Base-by-base conservation (phyloP, 1,140 invertebrate species). In the Cephus cinctus region DNA sequence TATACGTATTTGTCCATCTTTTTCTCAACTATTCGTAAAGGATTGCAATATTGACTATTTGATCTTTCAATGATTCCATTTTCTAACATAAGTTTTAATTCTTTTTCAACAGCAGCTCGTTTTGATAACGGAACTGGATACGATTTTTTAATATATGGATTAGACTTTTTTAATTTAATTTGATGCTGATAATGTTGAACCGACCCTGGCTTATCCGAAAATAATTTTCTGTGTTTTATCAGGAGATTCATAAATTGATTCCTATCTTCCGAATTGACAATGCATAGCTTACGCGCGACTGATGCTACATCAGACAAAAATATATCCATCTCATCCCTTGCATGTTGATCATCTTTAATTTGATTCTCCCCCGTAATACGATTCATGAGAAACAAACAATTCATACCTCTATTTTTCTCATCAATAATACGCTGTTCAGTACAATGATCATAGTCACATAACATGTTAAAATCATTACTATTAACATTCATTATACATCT, bases 181-280 rank as follows among this genome's bases (percentile, higher is more conserved):
- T 36, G 2, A 25, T 56, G 54, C 27, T 52, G 35, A 18, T 56
- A 56, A 1, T n/a, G 30, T 1, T 34, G 22, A 1, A 39, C 42
- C 1, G 41, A 39, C 4, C 35, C 43, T 0, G 27, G n/a, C 16
- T 48, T 47, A 15, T 46, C 18, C 5, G 54, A 47, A 35, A 56
- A 56, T 19, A 56, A 40, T 22, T 43, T 20, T 25, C 18, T 27
- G n/a, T 42, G 22, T 42, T 52, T 52, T 25, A 2, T n/a, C 11
- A 53, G 14, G 18, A 48, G 39, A 2, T 36, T 6, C 5, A 36
- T n/a, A 39, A 52, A 57, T 5, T n/a, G n/a, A 12, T 21, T 41
- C 16, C 8, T 35, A 16, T 31, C 11, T 57, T 30, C 8, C 34
- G 12, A 9, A n/a, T 11, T 11, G 41, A 16, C 21, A 43, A 16